Percentiles rank a stretch among this genome's conserved stretches.
Evolutionary conservation across 2,113 vertebrate genomes (phyloP).

Genomic region (Brachionichthys hirsutus): DNA sequence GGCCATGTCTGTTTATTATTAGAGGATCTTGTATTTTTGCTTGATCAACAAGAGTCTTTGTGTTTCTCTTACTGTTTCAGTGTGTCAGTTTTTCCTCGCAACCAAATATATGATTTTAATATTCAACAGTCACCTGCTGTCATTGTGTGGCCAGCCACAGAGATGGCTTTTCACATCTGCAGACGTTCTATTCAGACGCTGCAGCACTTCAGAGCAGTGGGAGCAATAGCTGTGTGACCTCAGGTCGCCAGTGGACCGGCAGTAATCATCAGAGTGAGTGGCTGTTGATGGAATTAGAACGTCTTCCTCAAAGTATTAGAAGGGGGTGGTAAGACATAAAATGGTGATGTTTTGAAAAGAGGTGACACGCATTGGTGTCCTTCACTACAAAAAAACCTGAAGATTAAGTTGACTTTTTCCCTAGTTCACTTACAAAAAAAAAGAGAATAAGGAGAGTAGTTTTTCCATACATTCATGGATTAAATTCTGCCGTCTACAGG

Average conservation of each 20-base stretch:
- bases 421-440: constrained; percentile 58
- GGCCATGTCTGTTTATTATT: constrained; percentile 51
- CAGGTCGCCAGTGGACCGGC: constrained; percentile 66
- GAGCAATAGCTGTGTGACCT: constrained; percentile 68
- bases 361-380: constrained; percentile 53
- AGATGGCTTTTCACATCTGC: constrained; percentile 38
- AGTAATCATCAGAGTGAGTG: constrained; percentile 77
- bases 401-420: constrained; percentile 44
- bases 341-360: constrained; percentile 60
- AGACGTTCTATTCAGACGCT: constrained; percentile 29
- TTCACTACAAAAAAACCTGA: constrained; percentile 52
- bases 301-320: constrained; percentile 85
- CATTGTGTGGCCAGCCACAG: constrained; percentile 37
- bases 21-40: constrained; percentile 37
- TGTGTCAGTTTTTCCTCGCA: constrained; percentile 36
- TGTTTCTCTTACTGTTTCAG: constrained; percentile 29
- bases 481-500: too few species aligned
- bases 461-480: too few species aligned
- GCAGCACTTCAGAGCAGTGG: constrained; percentile 73
- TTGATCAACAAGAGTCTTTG: constrained; percentile 40
- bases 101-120: constrained; percentile 56
- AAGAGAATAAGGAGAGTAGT: constrained; percentile 19
- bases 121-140: constrained; percentile 62
- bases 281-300: constrained; percentile 81
- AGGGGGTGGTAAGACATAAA: constrained; percentile 86